A percentile compares a stretch with the other conserved stretches of the same genome.
These are phyloP conservation scores for Sylvietta virens DNA, from an alignment of 2,113 vertebrate genomes.

Conservation along the genomic window DNA sequence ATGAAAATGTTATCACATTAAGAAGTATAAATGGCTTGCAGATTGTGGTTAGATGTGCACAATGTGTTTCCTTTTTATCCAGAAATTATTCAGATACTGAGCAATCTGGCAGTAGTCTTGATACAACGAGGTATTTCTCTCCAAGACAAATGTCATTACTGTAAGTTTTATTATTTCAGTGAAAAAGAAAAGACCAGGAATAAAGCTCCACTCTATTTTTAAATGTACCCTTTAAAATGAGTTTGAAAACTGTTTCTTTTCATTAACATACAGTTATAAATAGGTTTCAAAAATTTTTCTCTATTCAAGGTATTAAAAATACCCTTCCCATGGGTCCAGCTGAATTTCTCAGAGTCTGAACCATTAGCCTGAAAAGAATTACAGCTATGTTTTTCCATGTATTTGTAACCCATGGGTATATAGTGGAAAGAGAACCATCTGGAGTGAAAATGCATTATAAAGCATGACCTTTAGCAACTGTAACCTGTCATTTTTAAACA, in stretches of 20 bases:
- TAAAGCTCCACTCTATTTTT: constrained; percentile 30
- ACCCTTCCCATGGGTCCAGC: not conserved
- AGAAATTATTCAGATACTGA: not conserved
- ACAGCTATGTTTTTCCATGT: constrained; percentile 8
- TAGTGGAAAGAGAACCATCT: constrained; percentile 1
- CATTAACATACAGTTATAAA: constrained; percentile 43
- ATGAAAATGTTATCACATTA: not conserved
- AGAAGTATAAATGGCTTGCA: not conserved
- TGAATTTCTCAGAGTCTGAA: constrained; percentile 33
- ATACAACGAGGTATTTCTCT: not conserved
- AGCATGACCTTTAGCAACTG: constrained; percentile 7
- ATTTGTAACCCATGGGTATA: not conserved
- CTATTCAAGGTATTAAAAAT: constrained; percentile 40
- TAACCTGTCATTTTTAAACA: not conserved
- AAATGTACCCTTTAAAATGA: constrained; percentile 7
- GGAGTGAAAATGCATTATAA: not conserved
- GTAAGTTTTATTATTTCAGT: not conserved
- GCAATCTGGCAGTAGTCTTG: not conserved
- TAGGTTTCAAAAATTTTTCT: constrained; percentile 10
- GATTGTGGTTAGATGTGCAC: not conserved
- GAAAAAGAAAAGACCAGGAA: constrained; percentile 3
- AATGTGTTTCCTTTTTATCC: not conserved
- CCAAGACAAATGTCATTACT: not conserved
- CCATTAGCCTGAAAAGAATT: not conserved
- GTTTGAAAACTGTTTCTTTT: constrained; percentile 29